phyloP scores from a whole-genome alignment of 2,113 vertebrate genomes.

The Furnarius figulus region DNA sequence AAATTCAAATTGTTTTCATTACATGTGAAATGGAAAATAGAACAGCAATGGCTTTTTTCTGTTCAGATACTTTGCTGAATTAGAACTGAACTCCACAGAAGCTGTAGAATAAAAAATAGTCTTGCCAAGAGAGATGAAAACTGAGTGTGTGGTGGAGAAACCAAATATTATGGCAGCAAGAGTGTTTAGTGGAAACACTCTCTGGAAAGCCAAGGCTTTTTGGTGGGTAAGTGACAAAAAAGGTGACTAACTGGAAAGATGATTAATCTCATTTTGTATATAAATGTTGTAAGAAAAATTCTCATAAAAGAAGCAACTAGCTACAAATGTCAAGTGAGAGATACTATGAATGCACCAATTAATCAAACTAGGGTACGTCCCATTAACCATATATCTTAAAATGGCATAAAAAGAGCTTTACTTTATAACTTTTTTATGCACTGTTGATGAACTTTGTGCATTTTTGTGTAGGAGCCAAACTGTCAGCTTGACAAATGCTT shows the following conservation, averaged over 20 bases:
- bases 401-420: conserved; percentile 13
- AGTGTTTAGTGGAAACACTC: background rate
- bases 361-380: conserved; percentile 24
- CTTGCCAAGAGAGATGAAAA: background rate
- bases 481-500: conserved; percentile 67
- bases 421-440: conserved; percentile 9
- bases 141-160: background rate
- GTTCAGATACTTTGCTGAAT: background rate
- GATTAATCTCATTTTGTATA: conserved; percentile 10
- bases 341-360: conserved; percentile 27
- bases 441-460: conserved; percentile 22
- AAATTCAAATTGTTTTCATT: background rate
- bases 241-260: background rate
- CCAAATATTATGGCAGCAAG: background rate
- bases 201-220: background rate
- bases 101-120: background rate
- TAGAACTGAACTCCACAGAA: background rate
- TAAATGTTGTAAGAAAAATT: conserved; percentile 21
- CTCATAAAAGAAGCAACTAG: background rate
- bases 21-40: background rate
- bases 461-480: conserved; percentile 68
- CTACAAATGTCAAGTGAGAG: background rate
- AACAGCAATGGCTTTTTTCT: background rate
- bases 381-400: conserved; percentile 52
- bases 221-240: background rate